Evolutionary conservation across 2,888 invertebrate genomes (phyloP), one percentile per base, ranked within the genome.

Genomic region (Clusia tigrina): DNA sequence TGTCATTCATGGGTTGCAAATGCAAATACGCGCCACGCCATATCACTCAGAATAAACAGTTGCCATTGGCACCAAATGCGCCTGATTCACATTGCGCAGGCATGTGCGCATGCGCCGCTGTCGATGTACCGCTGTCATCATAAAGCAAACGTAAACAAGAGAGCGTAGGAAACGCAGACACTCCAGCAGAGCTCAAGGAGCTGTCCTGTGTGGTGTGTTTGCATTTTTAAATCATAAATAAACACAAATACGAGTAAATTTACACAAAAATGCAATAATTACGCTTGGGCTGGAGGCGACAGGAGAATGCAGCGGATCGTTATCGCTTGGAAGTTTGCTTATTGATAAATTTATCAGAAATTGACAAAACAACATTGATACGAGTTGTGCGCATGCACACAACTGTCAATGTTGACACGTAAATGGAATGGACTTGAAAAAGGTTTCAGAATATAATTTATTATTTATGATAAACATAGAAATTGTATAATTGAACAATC

Each of bases 181-280:
- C 32, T 6, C 32, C 6, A n/a, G n/a, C n/a, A n/a, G n/a, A 32
- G 6, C 12, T 32, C 32, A 12, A 32, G 32, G 32, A 32, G 32
- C 12, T 9, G 12, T 32, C 32, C 32, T 9, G 32, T 12, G n/a
- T 52, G 67, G 54, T 20, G 65, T 70, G 69, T 70, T 71, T 71
- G 71, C 20, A 63, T 64, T 42, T 61, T 58, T 24, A 66, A 70
- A 64, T 66, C 58, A 69, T 67, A 70, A 69, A 66, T 59, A 72
- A 72, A 69, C 59, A 65, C 6, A 32, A 32, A 12, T 12, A 9
- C 6, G 6, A 32, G 6, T 32, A 32, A 73, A 75, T 74, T 75
- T 73, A 75, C 76, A 74, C 76, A 74, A 72, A 75, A 74, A 75
- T 74, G 72, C 74, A 71, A 75, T 74, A 76, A 73, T 61, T 69